Conservation (phyloP, 2,113 vertebrate genomes). For the Syrrhaptes paradoxus region DNA sequence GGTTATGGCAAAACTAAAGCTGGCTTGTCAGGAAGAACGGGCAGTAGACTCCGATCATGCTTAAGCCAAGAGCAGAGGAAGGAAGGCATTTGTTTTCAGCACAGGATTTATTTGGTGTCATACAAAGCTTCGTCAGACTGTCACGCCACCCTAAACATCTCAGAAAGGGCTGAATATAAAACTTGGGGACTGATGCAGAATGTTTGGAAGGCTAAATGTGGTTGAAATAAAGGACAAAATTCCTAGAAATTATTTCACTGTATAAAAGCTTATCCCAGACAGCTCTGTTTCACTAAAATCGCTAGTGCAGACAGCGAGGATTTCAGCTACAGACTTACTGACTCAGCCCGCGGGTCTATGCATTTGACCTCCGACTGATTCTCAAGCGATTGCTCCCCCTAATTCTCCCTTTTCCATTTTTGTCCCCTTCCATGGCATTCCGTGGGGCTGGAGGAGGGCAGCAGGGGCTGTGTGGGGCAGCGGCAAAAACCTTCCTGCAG, state of each 20-base stretch:
- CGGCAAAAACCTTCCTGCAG: not conserved
- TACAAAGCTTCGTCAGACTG: not conserved
- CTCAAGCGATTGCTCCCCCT: not conserved
- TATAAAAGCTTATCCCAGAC: not conserved
- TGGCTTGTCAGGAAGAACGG: accelerated
- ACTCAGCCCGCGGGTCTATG: not conserved
- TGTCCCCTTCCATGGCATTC: accelerated
- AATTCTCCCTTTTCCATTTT: not conserved
- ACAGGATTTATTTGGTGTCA: not conserved
- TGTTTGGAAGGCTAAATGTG: not conserved
- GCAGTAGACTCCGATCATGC: accelerated
- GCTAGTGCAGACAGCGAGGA: not conserved
- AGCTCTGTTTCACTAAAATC: not conserved
- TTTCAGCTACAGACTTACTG: no score
- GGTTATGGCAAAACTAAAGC: not conserved
- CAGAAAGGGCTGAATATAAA: not conserved
- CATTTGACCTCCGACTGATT: accelerated
- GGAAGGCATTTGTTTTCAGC: not conserved
- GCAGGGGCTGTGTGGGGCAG: not conserved
- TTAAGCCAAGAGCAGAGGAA: not conserved
- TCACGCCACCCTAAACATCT: not conserved
- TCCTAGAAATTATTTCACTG: not conserved
- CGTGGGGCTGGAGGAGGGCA: accelerated
- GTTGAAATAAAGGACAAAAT: not conserved
- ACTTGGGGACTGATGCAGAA: not conserved